Conservation (phyloP, 1,140 invertebrate genomes). For the Pseudomyrmex sp. region DNA sequence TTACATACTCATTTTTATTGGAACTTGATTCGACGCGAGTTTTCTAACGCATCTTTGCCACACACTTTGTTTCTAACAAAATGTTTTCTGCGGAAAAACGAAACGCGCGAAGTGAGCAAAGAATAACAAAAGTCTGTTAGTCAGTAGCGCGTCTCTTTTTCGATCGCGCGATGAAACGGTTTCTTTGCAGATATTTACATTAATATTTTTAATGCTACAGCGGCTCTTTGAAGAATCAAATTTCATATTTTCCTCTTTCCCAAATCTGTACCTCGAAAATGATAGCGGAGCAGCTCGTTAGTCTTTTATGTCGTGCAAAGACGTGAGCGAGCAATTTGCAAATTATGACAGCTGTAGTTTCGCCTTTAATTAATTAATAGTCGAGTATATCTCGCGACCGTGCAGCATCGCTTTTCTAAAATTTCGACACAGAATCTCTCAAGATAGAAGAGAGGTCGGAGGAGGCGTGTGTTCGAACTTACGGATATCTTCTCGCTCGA, state of each 20-base stretch:
- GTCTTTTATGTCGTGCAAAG: slow-evolving; percentile 33
- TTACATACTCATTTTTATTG: no score
- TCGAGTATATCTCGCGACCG: not conserved
- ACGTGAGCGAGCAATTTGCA: slow-evolving; percentile 2
- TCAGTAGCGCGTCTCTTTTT: not conserved
- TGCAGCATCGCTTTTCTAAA: not conserved
- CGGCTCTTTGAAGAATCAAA: slow-evolving; percentile 14
- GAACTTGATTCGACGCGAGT: no score
- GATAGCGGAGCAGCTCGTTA: slow-evolving; percentile 6
- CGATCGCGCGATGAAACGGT: not conserved
- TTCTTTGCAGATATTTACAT: not conserved
- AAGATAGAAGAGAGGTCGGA: not conserved
- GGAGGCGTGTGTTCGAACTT: no score
- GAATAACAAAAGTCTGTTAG: slow-evolving; percentile 6
- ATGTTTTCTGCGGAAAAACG: not conserved
- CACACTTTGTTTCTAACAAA: not conserved
- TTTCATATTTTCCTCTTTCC: not conserved
- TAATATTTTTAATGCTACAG: slow-evolving; percentile 21
- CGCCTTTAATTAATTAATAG: slow-evolving; percentile 49
- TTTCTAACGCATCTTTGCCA: not conserved
- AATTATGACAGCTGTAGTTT: slow-evolving; percentile 17
- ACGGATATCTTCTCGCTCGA: not conserved
- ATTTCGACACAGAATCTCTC: not conserved
- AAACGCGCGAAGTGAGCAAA: slow-evolving; percentile 3
- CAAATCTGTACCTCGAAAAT: not conserved